Base-by-base conservation (phyloP, 1,140 invertebrate genomes). In the Drosophila arawakana region DNA sequence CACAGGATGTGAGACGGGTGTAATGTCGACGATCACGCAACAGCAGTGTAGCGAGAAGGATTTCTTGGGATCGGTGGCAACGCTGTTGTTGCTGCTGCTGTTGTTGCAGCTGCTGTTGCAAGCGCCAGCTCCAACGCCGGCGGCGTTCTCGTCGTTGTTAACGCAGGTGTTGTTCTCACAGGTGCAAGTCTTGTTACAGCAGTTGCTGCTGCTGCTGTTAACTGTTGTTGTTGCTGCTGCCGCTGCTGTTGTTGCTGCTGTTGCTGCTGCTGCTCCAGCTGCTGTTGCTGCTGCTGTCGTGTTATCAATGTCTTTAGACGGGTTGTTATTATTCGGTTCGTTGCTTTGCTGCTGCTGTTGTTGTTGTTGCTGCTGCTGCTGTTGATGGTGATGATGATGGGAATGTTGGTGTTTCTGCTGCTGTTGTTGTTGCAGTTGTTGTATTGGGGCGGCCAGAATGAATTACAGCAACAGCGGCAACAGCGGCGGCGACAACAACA, bases 1-100 rank as follows among this genome's bases (percentile, higher is more conserved):
- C 67, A 81, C 80, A 65, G 82, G 82, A 73, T 92, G 91, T 62
- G 91, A 82, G 74, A 92, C 92, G 74, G 92, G 91, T 73, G 92
- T 92, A 79, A 92, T 92, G 86, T 92, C 91, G 79, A 92, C 92
- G 81, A 92, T 91, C 88, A 92, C 91, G 90, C 92, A 92, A 92
- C 92, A 92, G 84, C 92, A 92, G 81, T 92, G 91, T 78, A 92
- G 82, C 85, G 91, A 92, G 84, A 92, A 91, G 86, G 91, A 77
- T 63, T 92, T 92, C 61, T 92, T 92, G 65, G 91, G 90, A 85
- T 82, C 77, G 58, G 63, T 49, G 60, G 76, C 72, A 76, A 68
- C 68, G 75, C 80, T 72, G 75, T 67, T 74, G 75, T 59, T 79
- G 57, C 75, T 73, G 62, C 68, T 78, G 71, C 70, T 79, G 76